These are phyloP conservation scores for Delphinus delphis DNA, from an alignment of 2,113 vertebrate genomes.

Conservation along the genomic window DNA sequence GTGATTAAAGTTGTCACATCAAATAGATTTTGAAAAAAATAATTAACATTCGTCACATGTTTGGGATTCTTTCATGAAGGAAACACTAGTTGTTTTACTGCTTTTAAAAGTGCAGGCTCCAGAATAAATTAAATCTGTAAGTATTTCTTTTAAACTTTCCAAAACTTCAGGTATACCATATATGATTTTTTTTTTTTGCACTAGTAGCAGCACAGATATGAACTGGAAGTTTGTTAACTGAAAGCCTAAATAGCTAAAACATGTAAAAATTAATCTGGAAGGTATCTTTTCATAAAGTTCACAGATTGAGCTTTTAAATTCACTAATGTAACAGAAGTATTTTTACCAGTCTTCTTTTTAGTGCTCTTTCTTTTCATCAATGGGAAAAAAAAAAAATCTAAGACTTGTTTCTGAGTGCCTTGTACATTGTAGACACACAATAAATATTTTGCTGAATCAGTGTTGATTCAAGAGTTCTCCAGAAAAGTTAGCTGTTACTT, in stretches of 20 bases:
- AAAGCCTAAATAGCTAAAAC: slow-evolving; percentile 21
- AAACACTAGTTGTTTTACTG: background rate
- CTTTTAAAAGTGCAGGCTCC: slow-evolving; percentile 1
- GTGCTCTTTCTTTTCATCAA: background rate
- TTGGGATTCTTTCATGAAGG: slow-evolving; percentile 13
- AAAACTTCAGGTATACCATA: background rate
- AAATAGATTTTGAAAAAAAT: slow-evolving; percentile 20
- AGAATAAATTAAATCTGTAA: slow-evolving; percentile 27
- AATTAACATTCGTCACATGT: background rate
- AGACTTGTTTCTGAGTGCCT: background rate
- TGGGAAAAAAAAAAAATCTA: background rate
- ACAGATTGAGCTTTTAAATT: background rate
- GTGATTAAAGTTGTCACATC: background rate
- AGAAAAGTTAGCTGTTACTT: background rate
- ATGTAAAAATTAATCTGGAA: background rate
- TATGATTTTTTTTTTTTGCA: background rate
- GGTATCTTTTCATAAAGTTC: background rate
- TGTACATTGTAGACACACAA: background rate
- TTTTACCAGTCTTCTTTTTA: background rate
- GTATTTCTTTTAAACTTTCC: background rate
- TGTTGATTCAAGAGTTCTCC: background rate
- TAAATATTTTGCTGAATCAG: slow-evolving; percentile 27
- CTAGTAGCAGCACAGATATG: background rate
- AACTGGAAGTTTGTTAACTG: background rate
- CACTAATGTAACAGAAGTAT: background rate